A percentile compares a stretch with the other conserved stretches of the same genome.
Evolutionary conservation across 92 coral and sea anemone species (phyloP).

Genomic region (Scolanthus callimorphus): DNA sequence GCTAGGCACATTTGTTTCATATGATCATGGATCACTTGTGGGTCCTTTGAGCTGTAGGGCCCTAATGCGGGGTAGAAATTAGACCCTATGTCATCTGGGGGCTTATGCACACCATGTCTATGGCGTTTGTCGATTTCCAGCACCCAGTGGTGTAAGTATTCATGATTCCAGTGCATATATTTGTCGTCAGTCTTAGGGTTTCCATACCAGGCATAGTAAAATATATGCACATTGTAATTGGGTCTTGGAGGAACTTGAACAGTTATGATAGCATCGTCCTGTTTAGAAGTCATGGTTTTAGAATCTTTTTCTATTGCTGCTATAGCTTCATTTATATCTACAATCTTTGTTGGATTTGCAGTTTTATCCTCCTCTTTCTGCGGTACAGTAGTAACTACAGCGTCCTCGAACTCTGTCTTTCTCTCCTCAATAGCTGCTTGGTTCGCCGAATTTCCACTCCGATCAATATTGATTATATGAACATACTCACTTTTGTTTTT

Average conservation of each 20-base stretch:
- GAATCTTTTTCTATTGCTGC: too few relatives aligned
- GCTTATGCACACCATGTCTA: slow-evolving; percentile 55
- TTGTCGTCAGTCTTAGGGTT: slow-evolving; percentile 73
- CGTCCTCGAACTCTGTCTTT: too few relatives aligned
- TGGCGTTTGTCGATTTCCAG: slow-evolving; percentile 56
- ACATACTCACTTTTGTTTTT: too few relatives aligned
- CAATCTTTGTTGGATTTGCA: too few relatives aligned
- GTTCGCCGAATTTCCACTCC: too few relatives aligned
- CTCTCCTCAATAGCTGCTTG: too few relatives aligned
- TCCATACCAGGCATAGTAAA: slow-evolving; percentile 97
- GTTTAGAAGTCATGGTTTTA: too few relatives aligned
- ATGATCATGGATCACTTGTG: slow-evolving; percentile 67
- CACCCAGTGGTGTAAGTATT: slow-evolving; percentile 87
- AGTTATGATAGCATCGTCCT: too few relatives aligned
- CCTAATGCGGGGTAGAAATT: slow-evolving; percentile 94
- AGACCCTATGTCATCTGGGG: slow-evolving; percentile 94
- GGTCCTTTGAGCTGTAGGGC: slow-evolving; percentile 84
- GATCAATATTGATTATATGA: too few relatives aligned
- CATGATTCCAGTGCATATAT: slow-evolving; percentile 92
- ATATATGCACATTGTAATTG: slow-evolving; percentile 80
- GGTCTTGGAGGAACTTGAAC: slow-evolving; percentile 30
- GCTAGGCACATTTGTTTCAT: slow-evolving; percentile 86
- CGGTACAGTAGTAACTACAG: too few relatives aligned
- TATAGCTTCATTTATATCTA: too few relatives aligned
- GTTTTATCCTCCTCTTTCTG: too few relatives aligned